Evolutionary conservation across 2,888 invertebrate species (phyloP).

Genomic region (Plebejus anna): DNA sequence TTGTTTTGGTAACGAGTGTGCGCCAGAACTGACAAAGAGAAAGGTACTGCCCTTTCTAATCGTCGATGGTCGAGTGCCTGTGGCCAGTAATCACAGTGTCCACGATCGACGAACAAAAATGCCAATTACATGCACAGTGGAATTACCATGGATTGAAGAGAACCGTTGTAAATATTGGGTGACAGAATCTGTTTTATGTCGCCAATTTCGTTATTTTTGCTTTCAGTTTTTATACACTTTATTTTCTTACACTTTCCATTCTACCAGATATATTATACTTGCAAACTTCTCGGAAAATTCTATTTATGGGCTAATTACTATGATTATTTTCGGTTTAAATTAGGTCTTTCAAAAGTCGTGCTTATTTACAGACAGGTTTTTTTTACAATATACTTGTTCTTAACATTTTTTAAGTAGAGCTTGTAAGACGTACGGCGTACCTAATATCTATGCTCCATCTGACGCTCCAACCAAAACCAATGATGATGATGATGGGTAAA

Average conservation of each 20-base stretch:
- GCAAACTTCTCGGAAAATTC: too few species aligned
- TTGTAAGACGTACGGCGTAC: too few species aligned
- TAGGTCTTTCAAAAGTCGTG: too few species aligned
- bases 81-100: neutral
- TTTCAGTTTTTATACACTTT: too few species aligned
- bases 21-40: conserved; percentile 1
- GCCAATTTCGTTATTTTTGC: too few species aligned
- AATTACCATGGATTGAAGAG: neutral
- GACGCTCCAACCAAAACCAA: neutral
- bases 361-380: too few species aligned
- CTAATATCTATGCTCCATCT: neutral
- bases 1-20: neutral
- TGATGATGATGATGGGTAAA: neutral
- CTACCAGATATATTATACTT: too few species aligned
- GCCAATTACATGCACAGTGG: conserved; percentile 3
- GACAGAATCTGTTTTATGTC: neutral
- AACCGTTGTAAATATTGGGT: neutral
- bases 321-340: too few species aligned
- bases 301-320: too few species aligned
- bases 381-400: too few species aligned
- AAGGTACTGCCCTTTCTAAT: conserved; percentile 1
- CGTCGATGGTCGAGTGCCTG: neutral
- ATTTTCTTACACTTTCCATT: too few species aligned
- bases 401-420: too few species aligned
- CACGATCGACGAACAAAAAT: conserved; percentile 5